These are phyloP conservation scores for Chaetodon trifascialis DNA, from an alignment of 2,113 vertebrate species.

Conservation along the genomic window DNA sequence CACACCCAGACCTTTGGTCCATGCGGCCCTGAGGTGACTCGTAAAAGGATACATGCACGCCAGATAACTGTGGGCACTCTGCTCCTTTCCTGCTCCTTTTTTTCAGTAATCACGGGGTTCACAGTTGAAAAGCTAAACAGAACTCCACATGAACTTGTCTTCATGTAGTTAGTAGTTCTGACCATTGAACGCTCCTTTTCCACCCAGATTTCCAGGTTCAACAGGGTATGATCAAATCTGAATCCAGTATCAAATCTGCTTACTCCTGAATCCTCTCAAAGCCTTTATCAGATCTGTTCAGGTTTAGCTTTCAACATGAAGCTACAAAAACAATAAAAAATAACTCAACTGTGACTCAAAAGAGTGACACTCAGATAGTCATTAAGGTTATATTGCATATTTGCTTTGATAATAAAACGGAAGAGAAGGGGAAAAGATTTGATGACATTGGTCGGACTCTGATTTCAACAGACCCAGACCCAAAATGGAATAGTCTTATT, in stretches of 20 bases:
- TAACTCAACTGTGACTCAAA: background rate
- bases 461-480: background rate
- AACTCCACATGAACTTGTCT: background rate
- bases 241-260: too few species aligned
- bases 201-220: too few species aligned
- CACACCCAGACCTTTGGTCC: conserved; percentile 57
- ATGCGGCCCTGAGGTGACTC: conserved; percentile 58
- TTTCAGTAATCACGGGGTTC: background rate
- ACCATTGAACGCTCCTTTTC: too few species aligned
- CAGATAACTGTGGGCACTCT: conserved; percentile 10
- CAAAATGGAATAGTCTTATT: background rate
- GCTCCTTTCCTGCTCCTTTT: too few species aligned
- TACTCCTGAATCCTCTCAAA: too few species aligned
- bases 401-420: background rate
- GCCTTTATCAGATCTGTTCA: background rate
- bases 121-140: background rate
- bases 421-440: background rate
- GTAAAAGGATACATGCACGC: conserved; percentile 47
- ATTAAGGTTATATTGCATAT: background rate
- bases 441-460: background rate
- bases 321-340: background rate
- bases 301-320: background rate
- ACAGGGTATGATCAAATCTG: too few species aligned
- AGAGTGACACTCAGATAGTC: background rate
- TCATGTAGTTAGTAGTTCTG: too few species aligned